These are phyloP conservation scores for Cloeon dipterum DNA, from an alignment of 2,888 invertebrate genomes.

Conservation along the genomic window DNA sequence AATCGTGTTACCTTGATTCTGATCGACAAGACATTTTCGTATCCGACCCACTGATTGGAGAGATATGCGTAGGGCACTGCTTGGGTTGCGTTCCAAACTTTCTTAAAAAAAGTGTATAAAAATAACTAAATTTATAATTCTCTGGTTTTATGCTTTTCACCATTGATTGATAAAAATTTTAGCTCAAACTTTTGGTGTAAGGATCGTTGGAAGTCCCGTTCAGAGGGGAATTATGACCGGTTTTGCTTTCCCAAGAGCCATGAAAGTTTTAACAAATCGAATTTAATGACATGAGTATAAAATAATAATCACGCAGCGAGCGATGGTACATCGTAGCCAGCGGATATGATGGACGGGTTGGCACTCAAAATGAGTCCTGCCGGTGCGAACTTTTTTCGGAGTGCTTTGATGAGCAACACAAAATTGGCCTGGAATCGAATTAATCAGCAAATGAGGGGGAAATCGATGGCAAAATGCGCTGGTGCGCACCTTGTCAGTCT, in stretches of 20 bases:
- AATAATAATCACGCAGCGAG: constrained; percentile 22
- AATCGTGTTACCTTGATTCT: constrained; percentile 24
- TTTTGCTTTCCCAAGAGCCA: neutral
- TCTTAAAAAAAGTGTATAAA: too few relatives aligned
- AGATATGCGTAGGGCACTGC: constrained; percentile 35
- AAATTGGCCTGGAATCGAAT: constrained; percentile 22
- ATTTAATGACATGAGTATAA: too few relatives aligned
- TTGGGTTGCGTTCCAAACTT: constrained; percentile 29
- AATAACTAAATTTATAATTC: too few relatives aligned
- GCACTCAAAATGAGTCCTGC: constrained; percentile 28
- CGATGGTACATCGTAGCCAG: constrained; percentile 34
- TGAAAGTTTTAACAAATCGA: neutral
- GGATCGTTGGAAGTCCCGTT: neutral
- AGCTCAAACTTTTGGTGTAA: too few relatives aligned
- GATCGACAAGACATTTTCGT: constrained; percentile 33
- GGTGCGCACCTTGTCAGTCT: constrained; percentile 25
- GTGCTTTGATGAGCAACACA: constrained; percentile 26
- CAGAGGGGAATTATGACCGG: neutral
- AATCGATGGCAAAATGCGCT: constrained; percentile 18
- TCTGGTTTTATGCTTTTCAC: too few relatives aligned
- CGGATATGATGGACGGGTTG: constrained; percentile 26
- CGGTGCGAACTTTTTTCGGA: constrained; percentile 26
- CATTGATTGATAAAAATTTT: too few relatives aligned
- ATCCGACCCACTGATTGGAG: constrained; percentile 44
- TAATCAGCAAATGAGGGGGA: too few relatives aligned